phyloP scores from a whole-genome alignment of 2,888 invertebrate species.

The Hybos culiciformis region DNA sequence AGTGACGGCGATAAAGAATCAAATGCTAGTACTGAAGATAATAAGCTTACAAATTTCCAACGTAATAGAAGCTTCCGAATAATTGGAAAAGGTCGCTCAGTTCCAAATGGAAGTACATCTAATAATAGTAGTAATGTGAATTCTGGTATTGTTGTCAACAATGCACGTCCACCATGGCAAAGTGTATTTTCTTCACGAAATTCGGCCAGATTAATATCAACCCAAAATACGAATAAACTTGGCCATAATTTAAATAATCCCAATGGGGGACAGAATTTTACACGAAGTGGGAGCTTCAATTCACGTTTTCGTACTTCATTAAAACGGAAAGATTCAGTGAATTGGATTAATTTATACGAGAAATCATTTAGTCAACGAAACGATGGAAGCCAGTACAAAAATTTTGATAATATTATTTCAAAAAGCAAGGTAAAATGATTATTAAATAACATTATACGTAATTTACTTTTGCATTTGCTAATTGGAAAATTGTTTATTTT shows the following conservation, averaged over 20 bases:
- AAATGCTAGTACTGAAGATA: conserved; percentile 6
- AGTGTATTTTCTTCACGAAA: conserved; percentile 17
- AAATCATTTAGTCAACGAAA: conserved; percentile 24
- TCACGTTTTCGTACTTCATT: conserved; percentile 25
- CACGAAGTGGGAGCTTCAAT: conserved; percentile 15
- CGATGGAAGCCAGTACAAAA: conserved; percentile 26
- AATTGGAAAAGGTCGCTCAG: conserved; percentile 7
- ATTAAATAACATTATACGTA: too few relatives aligned
- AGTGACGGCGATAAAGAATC: conserved; percentile 20
- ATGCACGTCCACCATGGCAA: conserved; percentile 19
- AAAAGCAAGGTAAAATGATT: conserved; percentile 29
- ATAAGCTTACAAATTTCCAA: conserved; percentile 14
- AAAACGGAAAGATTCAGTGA: conserved; percentile 27
- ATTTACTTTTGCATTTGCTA: too few relatives aligned
- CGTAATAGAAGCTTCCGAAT: conserved; percentile 19
- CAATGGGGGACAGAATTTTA: conserved; percentile 9
- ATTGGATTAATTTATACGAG: conserved; percentile 31
- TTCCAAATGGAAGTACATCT: not conserved
- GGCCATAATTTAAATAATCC: conserved; percentile 6
- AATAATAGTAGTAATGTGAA: conserved; percentile 1
- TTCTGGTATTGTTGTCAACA: not conserved
- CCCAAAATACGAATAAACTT: conserved; percentile 1
- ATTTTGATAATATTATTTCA: conserved; percentile 28
- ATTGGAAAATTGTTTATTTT: too few relatives aligned
- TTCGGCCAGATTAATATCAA: not conserved